These are phyloP conservation scores for Xiphophorus couchianus DNA, from an alignment of 2,113 vertebrate genomes.

Conservation along the genomic window DNA sequence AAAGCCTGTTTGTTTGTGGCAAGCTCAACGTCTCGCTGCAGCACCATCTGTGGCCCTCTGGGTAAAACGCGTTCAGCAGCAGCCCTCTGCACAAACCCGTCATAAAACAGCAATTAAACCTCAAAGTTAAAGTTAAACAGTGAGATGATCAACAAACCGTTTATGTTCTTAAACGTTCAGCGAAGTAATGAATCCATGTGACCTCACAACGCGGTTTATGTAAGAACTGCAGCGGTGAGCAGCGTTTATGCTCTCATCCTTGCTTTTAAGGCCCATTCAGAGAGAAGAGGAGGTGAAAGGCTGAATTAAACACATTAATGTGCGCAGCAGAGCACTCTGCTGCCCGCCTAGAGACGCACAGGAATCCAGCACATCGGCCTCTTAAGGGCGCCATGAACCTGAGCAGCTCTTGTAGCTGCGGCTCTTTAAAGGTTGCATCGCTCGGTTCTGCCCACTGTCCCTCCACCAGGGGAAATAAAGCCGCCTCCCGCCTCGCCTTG, in stretches of 20 bases:
- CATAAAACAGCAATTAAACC: neutral
- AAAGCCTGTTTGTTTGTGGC: constrained; percentile 25
- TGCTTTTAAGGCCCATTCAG: constrained; percentile 50
- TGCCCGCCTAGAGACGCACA: constrained; percentile 18
- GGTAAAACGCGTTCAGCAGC: neutral
- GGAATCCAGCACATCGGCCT: constrained; percentile 34
- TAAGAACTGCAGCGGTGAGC: constrained; percentile 12
- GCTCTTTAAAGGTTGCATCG: constrained; percentile 36
- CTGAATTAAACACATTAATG: constrained; percentile 53
- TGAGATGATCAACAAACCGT: too few relatives aligned
- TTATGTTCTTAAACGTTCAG: neutral
- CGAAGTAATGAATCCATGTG: neutral
- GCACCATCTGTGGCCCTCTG: constrained; percentile 17
- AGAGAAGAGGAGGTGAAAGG: constrained; percentile 30
- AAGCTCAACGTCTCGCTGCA: constrained; percentile 6
- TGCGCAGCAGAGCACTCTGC: constrained; percentile 39
- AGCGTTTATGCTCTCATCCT: constrained; percentile 18
- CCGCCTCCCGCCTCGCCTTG: constrained; percentile 24
- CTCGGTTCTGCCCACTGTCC: constrained; percentile 17
- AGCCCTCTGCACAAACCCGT: neutral
- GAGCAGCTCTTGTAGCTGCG: constrained; percentile 33
- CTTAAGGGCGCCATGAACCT: constrained; percentile 38
- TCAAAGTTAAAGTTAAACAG: neutral
- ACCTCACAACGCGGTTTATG: neutral
- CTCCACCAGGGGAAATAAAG: constrained; percentile 31